Evolutionary conservation across 2,888 invertebrate genomes (phyloP), one percentile per base, ranked within the genome.

Genomic region (Cinara cedri): DNA sequence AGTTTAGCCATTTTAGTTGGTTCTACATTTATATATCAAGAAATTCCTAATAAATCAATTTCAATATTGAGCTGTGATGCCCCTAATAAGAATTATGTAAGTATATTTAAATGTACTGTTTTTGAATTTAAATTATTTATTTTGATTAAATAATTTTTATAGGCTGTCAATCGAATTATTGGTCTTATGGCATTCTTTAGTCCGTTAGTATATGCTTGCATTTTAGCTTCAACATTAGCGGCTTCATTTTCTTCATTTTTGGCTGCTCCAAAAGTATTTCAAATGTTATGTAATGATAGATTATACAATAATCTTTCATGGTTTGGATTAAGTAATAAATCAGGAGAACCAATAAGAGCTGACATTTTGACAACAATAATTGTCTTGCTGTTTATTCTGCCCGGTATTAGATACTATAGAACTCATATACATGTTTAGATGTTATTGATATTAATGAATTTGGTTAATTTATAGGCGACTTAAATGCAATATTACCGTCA

Each of bases 171-270:
- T 34, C 86, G 94, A 92, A 93, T 94, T 4, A 93, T 95, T 83
- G 92, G 94, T 81, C 85, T 95, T 81, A 93, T 94, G 16, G 92
- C 94, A 0, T 91, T 89, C 10, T 94, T 94, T 85, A 96, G 97
- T 0, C 97, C 97, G 0, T 88, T 98, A 72, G 97, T 98, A 83
- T 95, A 96, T 86, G 97, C 96, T 44, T 98, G 98, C 0, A 97
- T 98, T 84, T 97, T 98, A 87, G 97, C 98, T 0, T 98, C 98
- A 0, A 97, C 98, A 0, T 87, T 99, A 19, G 97, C 97, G 0
- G 98, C 98, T 0, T 98, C 98, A 0, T 88, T 98, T 72, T 98
- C 98, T 0, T 96, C 96, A 82, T 88, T 99, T 72, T 97, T 98
- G 0, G 96, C 97, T 0, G 98, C 98, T 0, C 98, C 98, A 0